These are phyloP conservation scores for Dascyllus trimaculatus DNA, from an alignment of 2,113 vertebrate species.

Conservation along the genomic window DNA sequence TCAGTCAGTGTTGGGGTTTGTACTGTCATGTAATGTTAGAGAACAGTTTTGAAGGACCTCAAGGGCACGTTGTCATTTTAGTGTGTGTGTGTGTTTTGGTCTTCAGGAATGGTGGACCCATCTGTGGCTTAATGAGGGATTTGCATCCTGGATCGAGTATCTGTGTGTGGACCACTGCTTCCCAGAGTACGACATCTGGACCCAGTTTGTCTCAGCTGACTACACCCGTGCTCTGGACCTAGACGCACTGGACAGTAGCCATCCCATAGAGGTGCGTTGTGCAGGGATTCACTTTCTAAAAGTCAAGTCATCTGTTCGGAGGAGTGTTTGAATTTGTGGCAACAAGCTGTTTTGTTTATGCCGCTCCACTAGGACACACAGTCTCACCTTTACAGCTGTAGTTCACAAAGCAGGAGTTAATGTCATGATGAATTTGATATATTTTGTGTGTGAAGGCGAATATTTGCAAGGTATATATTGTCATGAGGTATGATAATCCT, in stretches of 20 bases:
- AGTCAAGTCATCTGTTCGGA: background rate
- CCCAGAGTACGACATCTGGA: constrained; percentile 99
- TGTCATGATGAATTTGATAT: too few species aligned
- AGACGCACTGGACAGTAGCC: constrained; percentile 98
- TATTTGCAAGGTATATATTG: too few species aligned
- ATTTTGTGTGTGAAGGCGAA: too few species aligned
- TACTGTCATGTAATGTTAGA: too few species aligned
- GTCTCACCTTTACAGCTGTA: too few species aligned
- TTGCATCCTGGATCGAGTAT: constrained; percentile 99
- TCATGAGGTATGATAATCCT: background rate
- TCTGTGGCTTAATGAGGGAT: constrained; percentile 98
- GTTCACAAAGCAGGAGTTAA: too few species aligned
- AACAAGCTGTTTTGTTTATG: too few species aligned
- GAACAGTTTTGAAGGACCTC: background rate
- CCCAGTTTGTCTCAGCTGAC: constrained; percentile 98
- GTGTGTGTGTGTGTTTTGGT: constrained; percentile 31
- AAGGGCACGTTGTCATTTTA: background rate
- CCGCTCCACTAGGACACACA: too few species aligned
- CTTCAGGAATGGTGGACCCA: constrained; percentile 99
- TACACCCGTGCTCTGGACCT: constrained; percentile 97
- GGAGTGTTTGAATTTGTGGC: too few species aligned
- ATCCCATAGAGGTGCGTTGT: constrained; percentile 93
- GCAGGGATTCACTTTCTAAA: background rate
- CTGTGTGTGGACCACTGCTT: constrained; percentile 99
- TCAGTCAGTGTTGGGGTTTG: too few species aligned